phyloP scores from a whole-genome alignment of 2,113 vertebrate species.

The Cyrtonyx montezumae region DNA sequence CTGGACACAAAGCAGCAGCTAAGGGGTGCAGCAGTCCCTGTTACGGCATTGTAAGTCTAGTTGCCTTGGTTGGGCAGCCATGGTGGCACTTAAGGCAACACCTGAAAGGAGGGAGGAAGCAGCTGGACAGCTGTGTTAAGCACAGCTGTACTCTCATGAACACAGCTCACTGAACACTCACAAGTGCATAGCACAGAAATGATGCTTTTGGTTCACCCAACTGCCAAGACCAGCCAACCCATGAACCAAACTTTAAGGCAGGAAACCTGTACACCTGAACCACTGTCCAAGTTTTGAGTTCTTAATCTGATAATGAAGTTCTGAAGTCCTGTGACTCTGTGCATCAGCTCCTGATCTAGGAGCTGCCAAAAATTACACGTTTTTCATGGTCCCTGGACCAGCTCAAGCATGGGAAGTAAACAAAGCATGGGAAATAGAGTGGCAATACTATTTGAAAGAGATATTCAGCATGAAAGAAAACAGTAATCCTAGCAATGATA shows the following conservation, averaged over 20 bases:
- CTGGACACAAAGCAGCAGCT: neutral
- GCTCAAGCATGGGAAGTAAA: neutral
- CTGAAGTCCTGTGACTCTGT: neutral
- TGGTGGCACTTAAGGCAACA: neutral
- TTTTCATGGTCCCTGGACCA: neutral
- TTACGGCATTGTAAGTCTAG: neutral
- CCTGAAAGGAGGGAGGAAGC: neutral
- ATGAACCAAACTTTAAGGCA: neutral
- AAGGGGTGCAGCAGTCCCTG: neutral
- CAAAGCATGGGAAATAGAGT: neutral
- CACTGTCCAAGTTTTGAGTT: neutral
- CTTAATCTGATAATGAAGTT: neutral
- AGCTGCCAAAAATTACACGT: neutral
- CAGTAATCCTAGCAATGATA: neutral
- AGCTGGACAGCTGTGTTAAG: neutral
- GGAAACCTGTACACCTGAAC: neutral
- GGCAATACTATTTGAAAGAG: neutral
- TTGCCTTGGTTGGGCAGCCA: neutral
- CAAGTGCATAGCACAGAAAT: fast-evolving
- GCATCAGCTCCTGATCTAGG: neutral
- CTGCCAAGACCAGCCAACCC: neutral
- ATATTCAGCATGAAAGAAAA: neutral
- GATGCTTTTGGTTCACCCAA: neutral
- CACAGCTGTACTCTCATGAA: fast-evolving
- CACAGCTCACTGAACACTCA: neutral